Conservation (phyloP, 2,888 invertebrate genomes). For the Capitulum mitella region DNA sequence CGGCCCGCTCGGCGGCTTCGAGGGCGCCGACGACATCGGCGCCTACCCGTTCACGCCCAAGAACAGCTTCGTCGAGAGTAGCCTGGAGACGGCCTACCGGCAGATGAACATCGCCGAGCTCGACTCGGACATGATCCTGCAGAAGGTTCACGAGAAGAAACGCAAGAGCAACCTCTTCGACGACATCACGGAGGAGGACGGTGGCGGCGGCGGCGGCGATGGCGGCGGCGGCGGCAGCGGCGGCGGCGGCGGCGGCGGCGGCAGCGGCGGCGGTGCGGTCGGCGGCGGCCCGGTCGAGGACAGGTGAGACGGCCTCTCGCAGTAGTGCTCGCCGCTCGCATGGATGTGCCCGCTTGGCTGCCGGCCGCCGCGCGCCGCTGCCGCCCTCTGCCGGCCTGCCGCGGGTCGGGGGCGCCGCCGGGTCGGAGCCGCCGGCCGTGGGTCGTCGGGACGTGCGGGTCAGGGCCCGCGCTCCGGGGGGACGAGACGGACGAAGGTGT, state of each 20-base stretch:
- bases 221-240: not conserved
- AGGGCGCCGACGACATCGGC: constrained; percentile 37
- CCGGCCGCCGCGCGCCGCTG: not conserved
- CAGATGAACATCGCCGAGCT: constrained; percentile 31
- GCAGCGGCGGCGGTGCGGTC: too few species aligned
- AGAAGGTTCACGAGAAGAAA: constrained; percentile 32
- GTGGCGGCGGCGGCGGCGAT: not conserved
- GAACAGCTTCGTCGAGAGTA: constrained; percentile 43
- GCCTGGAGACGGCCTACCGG: constrained; percentile 38
- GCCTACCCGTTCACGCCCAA: constrained; percentile 44
- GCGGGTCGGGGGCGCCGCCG: not conserved
- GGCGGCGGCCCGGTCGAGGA: not conserved
- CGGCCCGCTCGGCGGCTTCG: constrained; percentile 41
- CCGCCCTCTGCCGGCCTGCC: not conserved
- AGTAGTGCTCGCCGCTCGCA: not conserved
- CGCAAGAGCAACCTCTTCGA: not conserved
- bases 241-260: not conserved
- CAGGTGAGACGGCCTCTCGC: not conserved
- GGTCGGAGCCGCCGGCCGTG: too few species aligned
- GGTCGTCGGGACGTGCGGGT: too few species aligned
- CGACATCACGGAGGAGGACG: constrained; percentile 10
- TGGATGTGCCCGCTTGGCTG: not conserved
- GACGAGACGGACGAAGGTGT: too few species aligned
- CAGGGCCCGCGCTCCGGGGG: too few species aligned
- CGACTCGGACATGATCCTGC: constrained; percentile 35